Conservation (phyloP, 2,797 vertebrate species). For the Scomberomorus guttatus region DNA sequence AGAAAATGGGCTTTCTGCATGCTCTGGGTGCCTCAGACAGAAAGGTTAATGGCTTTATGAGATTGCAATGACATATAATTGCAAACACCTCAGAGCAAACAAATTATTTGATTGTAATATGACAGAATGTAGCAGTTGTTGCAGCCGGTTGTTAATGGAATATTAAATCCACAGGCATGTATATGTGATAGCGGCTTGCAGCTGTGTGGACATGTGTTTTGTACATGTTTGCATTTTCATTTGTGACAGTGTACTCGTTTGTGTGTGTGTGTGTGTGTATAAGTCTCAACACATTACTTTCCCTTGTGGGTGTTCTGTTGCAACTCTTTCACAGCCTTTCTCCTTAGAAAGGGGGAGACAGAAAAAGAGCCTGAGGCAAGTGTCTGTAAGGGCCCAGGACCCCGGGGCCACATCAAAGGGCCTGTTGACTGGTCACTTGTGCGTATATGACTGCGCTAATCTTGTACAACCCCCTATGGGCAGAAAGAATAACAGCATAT, state of each 20-base stretch:
- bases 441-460: conserved; percentile 18
- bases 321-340: not conserved
- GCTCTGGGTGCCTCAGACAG: conserved; percentile 37
- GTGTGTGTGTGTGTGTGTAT: conserved; percentile 14
- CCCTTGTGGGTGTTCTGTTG: not conserved
- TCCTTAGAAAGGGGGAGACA: not conserved
- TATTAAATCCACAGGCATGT: conserved; percentile 34
- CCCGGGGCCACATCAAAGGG: conserved; percentile 40
- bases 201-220: not conserved
- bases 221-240: conserved; percentile 15
- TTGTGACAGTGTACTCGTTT: conserved; percentile 2
- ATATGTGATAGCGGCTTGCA: conserved; percentile 14
- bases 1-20: conserved; percentile 63
- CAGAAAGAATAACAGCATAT: not conserved
- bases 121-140: conserved; percentile 34
- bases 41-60: conserved; percentile 77
- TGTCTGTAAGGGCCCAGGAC: not conserved
- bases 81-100: conserved; percentile 71
- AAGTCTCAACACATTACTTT: not conserved
- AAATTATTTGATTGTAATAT: conserved; percentile 68
- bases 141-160: conserved; percentile 53
- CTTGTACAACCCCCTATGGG: not conserved
- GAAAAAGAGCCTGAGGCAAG: not conserved
- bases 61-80: conserved; percentile 66
- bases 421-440: conserved; percentile 37